These are phyloP conservation scores for Scolopax bukidnonensis DNA, from an alignment of 2,797 vertebrate species.

Conservation along the genomic window DNA sequence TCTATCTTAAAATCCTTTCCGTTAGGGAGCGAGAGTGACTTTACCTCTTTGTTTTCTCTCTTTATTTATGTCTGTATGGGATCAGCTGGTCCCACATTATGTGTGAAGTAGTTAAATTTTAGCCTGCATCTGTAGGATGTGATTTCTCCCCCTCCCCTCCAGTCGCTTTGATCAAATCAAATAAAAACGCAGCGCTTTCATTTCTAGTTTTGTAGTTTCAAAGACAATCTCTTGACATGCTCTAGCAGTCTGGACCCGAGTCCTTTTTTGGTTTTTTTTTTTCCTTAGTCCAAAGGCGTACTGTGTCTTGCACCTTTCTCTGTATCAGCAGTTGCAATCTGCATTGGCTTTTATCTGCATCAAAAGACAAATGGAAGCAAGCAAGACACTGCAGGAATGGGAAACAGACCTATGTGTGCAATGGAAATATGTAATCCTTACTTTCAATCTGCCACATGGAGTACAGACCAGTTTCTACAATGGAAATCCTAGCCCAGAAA, in stretches of 20 bases:
- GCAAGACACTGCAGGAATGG: conserved; percentile 44
- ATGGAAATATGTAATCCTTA: conserved; percentile 24
- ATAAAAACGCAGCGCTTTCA: conserved; percentile 30
- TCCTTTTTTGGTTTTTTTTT: conserved; percentile 18
- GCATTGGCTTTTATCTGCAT: conserved; percentile 60
- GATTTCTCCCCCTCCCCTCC: conserved; percentile 16
- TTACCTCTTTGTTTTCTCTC: conserved; percentile 40
- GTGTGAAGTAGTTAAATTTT: conserved; percentile 59
- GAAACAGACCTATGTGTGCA: conserved; percentile 18
- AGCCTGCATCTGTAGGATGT: conserved; percentile 29
- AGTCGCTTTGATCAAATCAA: conserved; percentile 67
- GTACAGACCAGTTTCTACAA: neutral
- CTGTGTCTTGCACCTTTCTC: conserved; percentile 41
- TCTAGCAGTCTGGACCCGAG: conserved; percentile 13
- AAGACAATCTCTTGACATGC: conserved; percentile 60
- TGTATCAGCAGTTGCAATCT: conserved; percentile 56
- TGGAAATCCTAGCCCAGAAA: neutral
- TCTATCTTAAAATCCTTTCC: neutral
- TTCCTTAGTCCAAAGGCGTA: conserved; percentile 16
- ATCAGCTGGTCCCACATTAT: conserved; percentile 37
- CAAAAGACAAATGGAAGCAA: conserved; percentile 61
- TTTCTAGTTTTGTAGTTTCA: conserved; percentile 61
- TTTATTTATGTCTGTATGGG: neutral
- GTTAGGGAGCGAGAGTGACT: neutral
- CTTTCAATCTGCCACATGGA: neutral